Percentiles rank a stretch among this genome's conserved stretches.
phyloP scores from a whole-genome alignment of 2,797 vertebrate genomes.

The Coilia nasus region DNA sequence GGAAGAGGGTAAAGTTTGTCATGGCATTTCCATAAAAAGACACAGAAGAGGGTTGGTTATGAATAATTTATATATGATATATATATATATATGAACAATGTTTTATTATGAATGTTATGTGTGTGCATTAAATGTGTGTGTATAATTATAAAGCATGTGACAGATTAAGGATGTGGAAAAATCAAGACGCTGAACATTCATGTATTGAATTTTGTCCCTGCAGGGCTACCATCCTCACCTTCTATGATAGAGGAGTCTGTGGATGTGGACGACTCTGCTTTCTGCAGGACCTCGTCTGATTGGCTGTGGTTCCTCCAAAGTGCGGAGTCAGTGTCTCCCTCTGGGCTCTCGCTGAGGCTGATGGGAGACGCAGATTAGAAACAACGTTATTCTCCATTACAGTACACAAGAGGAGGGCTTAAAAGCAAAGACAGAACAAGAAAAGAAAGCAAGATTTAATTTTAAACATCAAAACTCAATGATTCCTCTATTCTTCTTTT shows the following conservation, averaged over 20 bases:
- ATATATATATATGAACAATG: background rate
- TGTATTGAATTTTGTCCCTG: background rate
- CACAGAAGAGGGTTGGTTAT: background rate
- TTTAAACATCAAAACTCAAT: too few relatives aligned
- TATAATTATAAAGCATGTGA: too few relatives aligned
- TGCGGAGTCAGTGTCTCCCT: slow-evolving; percentile 77
- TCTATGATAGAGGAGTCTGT: slow-evolving; percentile 83
- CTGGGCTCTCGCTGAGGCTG: slow-evolving; percentile 75
- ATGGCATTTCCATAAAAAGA: background rate
- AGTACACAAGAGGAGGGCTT: too few relatives aligned
- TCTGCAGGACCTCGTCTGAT: slow-evolving; percentile 83
- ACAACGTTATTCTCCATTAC: background rate
- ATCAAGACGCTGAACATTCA: background rate
- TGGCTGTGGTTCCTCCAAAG: slow-evolving; percentile 72
- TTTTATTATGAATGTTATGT: too few relatives aligned
- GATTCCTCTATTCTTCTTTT: too few relatives aligned
- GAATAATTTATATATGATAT: background rate
- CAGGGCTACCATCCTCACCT: slow-evolving; percentile 70
- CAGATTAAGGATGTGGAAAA: too few relatives aligned
- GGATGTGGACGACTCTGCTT: slow-evolving; percentile 78
- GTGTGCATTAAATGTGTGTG: too few relatives aligned
- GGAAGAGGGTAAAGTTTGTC: background rate
- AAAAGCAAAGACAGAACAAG: background rate
- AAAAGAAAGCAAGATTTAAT: background rate
- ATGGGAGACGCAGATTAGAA: slow-evolving; percentile 50